Evolutionary conservation across 2,888 invertebrate genomes (phyloP), one percentile per base, ranked within the genome.

Genomic region (Chorisops tibialis): DNA sequence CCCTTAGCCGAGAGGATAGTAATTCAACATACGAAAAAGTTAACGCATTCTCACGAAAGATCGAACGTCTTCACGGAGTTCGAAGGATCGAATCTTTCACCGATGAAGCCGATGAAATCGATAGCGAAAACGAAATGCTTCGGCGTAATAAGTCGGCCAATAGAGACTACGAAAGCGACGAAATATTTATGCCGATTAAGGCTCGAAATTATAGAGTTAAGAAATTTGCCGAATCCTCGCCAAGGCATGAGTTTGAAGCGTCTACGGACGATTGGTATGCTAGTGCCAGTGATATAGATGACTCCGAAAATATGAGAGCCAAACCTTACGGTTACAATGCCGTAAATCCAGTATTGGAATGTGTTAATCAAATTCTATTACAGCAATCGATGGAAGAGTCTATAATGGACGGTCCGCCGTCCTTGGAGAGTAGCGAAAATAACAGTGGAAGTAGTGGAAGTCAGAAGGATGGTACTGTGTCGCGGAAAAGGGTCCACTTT

Each of bases 321-420:
- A 78, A 77, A 48, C 68, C 75, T 0, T 78, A 73, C 1, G 69
- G 68, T 3, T 73, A 86, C 65, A 85, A 86, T 61, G 83, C 85
- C 19, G 89, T 91, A 68, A 92, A 91, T 77, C 91, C 91, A 1
- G 91, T 92, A 6, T 77, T 92, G 52, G 91, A 92, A 75, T 91
- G 91, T 72, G 91, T 92, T 67, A 91, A 91, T 79, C 91, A 78
- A 77, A 92, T 92, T 69, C 78, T 92, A 39, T 77, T 92, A 30
- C 87, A 90, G 69, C 91, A 91, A 73, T 84, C 84, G 18, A 80
- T 85, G 74, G 85, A 85, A 65, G 85, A 76, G 24, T 69, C 72
- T 3, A 63, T 70, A 11, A 68, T 69, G 5, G 71, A 73, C 11
- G 59, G 62, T 58, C 70, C 52, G 24, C 67, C 14, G 3, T 67